Percentiles rank a stretch among this genome's conserved stretches.
Conservation (phyloP, 2,797 vertebrate genomes). For the Falco berigora region DNA sequence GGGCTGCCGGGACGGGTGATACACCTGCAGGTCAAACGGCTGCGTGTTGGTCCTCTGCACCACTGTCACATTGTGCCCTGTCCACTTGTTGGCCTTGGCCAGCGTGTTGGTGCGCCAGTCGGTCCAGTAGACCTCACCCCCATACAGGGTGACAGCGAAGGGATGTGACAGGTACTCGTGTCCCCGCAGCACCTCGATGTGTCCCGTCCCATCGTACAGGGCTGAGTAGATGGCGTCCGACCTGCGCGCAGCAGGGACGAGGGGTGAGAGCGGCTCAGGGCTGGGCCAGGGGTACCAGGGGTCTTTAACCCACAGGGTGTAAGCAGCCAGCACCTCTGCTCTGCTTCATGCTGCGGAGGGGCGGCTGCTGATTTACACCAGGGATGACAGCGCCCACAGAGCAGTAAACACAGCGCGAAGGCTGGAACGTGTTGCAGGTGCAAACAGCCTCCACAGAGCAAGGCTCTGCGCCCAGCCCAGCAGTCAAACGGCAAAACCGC, state of each 20-base stretch:
- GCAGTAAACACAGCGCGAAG: not conserved
- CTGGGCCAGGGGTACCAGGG: not conserved
- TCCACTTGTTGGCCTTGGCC: conserved; percentile 99
- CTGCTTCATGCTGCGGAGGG: rapidly evolving
- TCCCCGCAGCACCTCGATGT: conserved; percentile 95
- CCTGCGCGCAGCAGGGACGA: conserved; percentile 47
- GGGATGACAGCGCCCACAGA: not conserved
- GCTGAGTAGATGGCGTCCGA: conserved; percentile 98
- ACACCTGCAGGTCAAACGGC: conserved; percentile 96
- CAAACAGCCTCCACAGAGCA: not conserved
- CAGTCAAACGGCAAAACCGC: not conserved
- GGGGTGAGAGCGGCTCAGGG: not conserved
- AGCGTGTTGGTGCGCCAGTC: conserved; percentile 97
- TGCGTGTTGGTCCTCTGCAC: conserved; percentile 97
- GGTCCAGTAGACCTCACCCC: conserved; percentile 97
- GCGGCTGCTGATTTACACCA: rapidly evolving
- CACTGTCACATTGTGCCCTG: conserved; percentile 92
- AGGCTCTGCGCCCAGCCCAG: not conserved
- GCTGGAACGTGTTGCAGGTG: not conserved
- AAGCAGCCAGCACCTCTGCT: not conserved
- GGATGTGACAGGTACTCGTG: conserved; percentile 97
- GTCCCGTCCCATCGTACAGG: conserved; percentile 88
- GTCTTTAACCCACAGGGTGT: not conserved
- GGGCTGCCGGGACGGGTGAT: conserved; percentile 94
- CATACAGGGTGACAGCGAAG: conserved; percentile 94